These are phyloP conservation scores for Neoaliturus tenellus DNA, from an alignment of 2,888 invertebrate genomes.

Conservation along the genomic window DNA sequence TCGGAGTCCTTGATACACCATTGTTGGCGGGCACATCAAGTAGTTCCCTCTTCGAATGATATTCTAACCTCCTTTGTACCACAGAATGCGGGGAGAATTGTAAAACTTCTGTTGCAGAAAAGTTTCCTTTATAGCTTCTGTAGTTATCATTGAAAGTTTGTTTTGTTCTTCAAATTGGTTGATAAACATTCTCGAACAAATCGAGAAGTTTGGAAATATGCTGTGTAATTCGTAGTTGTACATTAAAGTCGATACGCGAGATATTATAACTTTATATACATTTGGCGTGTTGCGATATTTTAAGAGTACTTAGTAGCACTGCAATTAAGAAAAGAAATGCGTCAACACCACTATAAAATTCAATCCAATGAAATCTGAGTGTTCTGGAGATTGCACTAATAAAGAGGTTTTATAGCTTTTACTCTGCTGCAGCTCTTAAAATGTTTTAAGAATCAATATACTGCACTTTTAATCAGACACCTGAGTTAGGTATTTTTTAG, in stretches of 20 bases:
- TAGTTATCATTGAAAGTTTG: too few relatives aligned
- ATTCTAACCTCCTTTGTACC: not conserved
- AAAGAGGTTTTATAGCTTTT: constrained; percentile 11
- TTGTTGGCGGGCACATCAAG: not conserved
- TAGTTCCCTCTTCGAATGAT: not conserved
- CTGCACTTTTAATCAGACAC: not conserved
- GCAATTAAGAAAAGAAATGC: not conserved
- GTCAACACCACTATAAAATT: not conserved
- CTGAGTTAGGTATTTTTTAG: too few relatives aligned
- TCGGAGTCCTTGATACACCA: not conserved
- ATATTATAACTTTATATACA: too few relatives aligned
- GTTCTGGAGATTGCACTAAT: constrained; percentile 15
- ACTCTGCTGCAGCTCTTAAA: not conserved
- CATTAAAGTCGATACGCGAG: too few relatives aligned
- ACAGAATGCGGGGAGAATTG: not conserved
- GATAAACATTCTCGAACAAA: too few relatives aligned
- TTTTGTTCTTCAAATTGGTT: too few relatives aligned
- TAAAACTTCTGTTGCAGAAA: not conserved
- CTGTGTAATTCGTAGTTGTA: too few relatives aligned
- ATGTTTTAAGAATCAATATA: not conserved
- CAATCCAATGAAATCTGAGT: constrained; percentile 21
- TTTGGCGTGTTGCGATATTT: too few relatives aligned
- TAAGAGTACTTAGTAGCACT: too few relatives aligned
- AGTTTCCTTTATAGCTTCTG: not conserved
- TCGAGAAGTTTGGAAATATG: too few relatives aligned